A percentile compares a stretch with the other conserved stretches of the same genome.
These are phyloP conservation scores for Cephonodes hylas DNA, from an alignment of 2,888 invertebrate species.

Conservation along the genomic window DNA sequence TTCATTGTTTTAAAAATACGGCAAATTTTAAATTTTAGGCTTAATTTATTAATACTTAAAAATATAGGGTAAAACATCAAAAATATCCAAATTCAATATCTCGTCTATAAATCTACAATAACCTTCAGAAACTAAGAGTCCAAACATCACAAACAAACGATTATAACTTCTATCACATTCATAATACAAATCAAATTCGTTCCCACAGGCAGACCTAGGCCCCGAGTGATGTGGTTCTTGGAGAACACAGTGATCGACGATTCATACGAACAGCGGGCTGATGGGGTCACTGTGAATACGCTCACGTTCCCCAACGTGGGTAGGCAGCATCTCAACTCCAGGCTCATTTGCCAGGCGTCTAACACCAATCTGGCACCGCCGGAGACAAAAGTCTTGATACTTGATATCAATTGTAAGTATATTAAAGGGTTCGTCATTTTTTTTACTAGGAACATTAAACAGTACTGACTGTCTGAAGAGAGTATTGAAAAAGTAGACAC, in stretches of 20 bases:
- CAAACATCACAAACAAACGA: too few relatives aligned
- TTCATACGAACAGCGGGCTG: constrained; percentile 85
- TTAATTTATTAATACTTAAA: too few relatives aligned
- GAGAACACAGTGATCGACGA: constrained; percentile 93
- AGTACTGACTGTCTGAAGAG: background rate
- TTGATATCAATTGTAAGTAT: constrained; percentile 95
- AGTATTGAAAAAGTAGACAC: background rate
- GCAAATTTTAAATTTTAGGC: too few relatives aligned
- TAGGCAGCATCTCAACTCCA: constrained; percentile 90
- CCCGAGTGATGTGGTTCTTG: constrained; percentile 91
- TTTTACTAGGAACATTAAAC: too few relatives aligned
- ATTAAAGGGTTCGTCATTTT: too few relatives aligned
- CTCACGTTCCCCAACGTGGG: constrained; percentile 90
- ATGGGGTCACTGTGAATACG: constrained; percentile 89
- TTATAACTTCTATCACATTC: too few relatives aligned
- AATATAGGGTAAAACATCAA: too few relatives aligned
- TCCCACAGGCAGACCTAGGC: constrained; percentile 85
- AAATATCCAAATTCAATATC: too few relatives aligned
- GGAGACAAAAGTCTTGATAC: constrained; percentile 87
- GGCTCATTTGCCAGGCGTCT: constrained; percentile 92
- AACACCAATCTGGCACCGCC: constrained; percentile 92
- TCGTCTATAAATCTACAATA: too few relatives aligned
- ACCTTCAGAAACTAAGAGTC: too few relatives aligned
- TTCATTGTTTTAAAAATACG: too few relatives aligned
- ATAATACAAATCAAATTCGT: too few relatives aligned